A percentile compares a stretch with the other conserved stretches of the same genome.
Conservation (phyloP, 1,140 invertebrate genomes). For the Apis florea region DNA sequence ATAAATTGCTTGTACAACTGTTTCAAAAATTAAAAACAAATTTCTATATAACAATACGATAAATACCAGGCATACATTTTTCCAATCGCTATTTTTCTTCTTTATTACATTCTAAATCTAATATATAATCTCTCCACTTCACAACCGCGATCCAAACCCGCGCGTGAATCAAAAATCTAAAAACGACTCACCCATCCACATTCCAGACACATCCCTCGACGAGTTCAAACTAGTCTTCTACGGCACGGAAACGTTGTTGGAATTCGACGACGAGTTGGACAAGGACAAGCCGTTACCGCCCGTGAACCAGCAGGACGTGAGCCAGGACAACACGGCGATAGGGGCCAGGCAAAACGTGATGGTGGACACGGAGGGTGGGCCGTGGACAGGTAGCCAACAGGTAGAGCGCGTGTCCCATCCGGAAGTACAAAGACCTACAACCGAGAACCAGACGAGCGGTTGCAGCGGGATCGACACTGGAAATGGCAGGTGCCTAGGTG, state of each 20-base stretch:
- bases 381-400: constrained; percentile 75
- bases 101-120: too few relatives aligned
- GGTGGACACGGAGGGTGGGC: constrained; percentile 70
- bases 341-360: constrained; percentile 67
- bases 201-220: constrained; percentile 79
- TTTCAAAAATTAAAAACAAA: too few relatives aligned
- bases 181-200: neutral
- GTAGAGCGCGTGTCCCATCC: constrained; percentile 74
- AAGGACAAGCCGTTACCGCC: constrained; percentile 66
- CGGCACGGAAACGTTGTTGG: constrained; percentile 81
- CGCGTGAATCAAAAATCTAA: neutral
- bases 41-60: too few relatives aligned
- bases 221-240: constrained; percentile 83
- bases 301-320: constrained; percentile 39
- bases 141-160: neutral
- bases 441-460: constrained; percentile 73
- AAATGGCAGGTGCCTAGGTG: constrained; percentile 76
- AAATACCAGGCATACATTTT: too few relatives aligned
- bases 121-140: neutral
- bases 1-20: too few relatives aligned
- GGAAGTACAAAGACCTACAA: constrained; percentile 73
- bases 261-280: constrained; percentile 74
- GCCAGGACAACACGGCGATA: constrained; percentile 54
- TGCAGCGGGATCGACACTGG: constrained; percentile 63
- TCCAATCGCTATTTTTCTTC: too few relatives aligned